These are phyloP conservation scores for Pagrus major DNA, from an alignment of 2,113 vertebrate genomes.

Conservation along the genomic window DNA sequence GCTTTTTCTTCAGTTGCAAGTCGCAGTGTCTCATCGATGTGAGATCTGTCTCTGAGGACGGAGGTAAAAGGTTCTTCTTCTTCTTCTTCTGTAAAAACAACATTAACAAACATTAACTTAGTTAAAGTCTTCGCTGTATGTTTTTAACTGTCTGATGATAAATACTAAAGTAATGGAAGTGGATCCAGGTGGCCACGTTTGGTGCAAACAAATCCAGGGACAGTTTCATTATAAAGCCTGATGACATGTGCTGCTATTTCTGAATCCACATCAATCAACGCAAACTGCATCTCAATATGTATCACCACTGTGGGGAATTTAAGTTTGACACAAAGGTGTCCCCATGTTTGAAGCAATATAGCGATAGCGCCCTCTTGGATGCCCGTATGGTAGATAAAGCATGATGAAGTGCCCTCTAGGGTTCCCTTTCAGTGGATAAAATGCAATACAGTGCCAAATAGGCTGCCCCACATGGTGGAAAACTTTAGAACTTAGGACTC, in stretches of 20 bases:
- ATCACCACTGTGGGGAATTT: not conserved
- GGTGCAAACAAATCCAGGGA: constrained; percentile 2
- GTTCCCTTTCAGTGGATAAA: no score
- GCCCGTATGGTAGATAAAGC: no score
- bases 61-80: constrained; percentile 86
- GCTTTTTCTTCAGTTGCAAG: constrained; percentile 91
- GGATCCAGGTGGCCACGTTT: not conserved
- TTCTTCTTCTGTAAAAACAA: constrained; percentile 80
- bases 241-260: constrained; percentile 10
- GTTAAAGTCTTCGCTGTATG: not conserved
- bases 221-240: constrained; percentile 2
- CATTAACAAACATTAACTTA: not conserved
- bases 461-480: no score
- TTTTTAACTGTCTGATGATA: constrained; percentile 2
- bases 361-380: no score
- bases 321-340: not conserved
- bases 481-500: no score
- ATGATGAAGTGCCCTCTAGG: no score
- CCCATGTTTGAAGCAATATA: no score
- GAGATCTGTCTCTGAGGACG: constrained; percentile 90
- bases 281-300: not conserved
- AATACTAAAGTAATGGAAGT: not conserved
- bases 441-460: no score
- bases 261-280: constrained; percentile 4
- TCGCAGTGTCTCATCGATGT: constrained; percentile 94